Evolutionary conservation across 2,888 invertebrate genomes (phyloP).

Genomic region (Thereva nobilitata): DNA sequence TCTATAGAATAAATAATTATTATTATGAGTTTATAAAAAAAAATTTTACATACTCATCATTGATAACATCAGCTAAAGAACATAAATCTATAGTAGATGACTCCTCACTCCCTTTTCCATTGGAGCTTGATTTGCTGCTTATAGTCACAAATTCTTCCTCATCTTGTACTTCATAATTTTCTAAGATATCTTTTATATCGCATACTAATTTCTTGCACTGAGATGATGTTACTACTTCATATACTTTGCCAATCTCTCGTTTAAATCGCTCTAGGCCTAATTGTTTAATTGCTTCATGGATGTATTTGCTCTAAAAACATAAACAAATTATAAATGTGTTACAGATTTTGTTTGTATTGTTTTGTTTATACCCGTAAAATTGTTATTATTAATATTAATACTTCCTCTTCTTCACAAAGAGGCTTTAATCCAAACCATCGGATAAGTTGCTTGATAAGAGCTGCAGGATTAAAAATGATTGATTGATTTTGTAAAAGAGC

Average conservation of each 20-base stretch:
- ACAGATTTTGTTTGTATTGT: background rate
- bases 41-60: conserved; percentile 23
- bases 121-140: background rate
- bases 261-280: conserved; percentile 47
- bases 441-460: conserved; percentile 53
- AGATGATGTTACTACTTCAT: conserved; percentile 44
- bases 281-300: conserved; percentile 45
- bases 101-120: background rate
- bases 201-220: conserved; percentile 44
- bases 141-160: background rate
- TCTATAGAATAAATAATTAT: background rate
- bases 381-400: conserved; percentile 50
- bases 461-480: conserved; percentile 49
- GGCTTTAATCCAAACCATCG: conserved; percentile 54
- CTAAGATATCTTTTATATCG: conserved; percentile 45
- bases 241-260: conserved; percentile 51
- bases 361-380: conserved; percentile 46
- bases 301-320: conserved; percentile 46
- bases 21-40: background rate
- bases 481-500: conserved; percentile 48
- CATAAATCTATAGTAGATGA: conserved; percentile 1
- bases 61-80: background rate
- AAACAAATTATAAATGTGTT: background rate
- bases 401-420: conserved; percentile 46
- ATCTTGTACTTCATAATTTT: conserved; percentile 17